These are phyloP conservation scores for Asobara japonica DNA, from an alignment of 1,140 invertebrate genomes.

Conservation along the genomic window DNA sequence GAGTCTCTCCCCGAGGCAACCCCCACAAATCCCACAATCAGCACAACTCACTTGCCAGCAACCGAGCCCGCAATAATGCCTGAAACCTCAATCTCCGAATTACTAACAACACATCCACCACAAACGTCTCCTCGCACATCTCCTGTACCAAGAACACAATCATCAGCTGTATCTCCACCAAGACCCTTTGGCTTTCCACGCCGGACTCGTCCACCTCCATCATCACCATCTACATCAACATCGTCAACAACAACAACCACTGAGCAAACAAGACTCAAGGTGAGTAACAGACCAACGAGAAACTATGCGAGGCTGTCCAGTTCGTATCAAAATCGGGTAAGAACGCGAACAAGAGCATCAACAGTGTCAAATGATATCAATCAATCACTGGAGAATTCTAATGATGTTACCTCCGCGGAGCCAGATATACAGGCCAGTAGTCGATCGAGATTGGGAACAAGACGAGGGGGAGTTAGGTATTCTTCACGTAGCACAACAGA, in stretches of 20 bases:
- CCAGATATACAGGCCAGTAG: background rate
- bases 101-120: conserved; percentile 49
- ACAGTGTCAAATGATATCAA: conserved; percentile 34
- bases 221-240: conserved; percentile 52
- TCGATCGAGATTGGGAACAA: conserved; percentile 40
- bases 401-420: conserved; percentile 12
- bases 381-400: conserved; percentile 11
- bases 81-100: conserved; percentile 56
- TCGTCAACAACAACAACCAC: conserved; percentile 52
- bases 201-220: conserved; percentile 53
- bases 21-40: conserved; percentile 15
- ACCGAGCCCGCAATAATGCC: conserved; percentile 45
- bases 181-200: conserved; percentile 67
- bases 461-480: conserved; percentile 54
- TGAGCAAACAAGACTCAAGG: conserved; percentile 57
- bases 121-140: conserved; percentile 15
- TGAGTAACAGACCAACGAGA: conserved; percentile 61
- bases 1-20: conserved; percentile 6
- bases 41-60: conserved; percentile 11
- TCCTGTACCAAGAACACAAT: conserved; percentile 40
- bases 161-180: conserved; percentile 64
- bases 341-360: conserved; percentile 49
- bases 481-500: background rate
- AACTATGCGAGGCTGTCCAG: conserved; percentile 61
- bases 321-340: conserved; percentile 48